These are phyloP conservation scores for Agrilus mali DNA, from an alignment of 2,888 invertebrate genomes.

Conservation along the genomic window DNA sequence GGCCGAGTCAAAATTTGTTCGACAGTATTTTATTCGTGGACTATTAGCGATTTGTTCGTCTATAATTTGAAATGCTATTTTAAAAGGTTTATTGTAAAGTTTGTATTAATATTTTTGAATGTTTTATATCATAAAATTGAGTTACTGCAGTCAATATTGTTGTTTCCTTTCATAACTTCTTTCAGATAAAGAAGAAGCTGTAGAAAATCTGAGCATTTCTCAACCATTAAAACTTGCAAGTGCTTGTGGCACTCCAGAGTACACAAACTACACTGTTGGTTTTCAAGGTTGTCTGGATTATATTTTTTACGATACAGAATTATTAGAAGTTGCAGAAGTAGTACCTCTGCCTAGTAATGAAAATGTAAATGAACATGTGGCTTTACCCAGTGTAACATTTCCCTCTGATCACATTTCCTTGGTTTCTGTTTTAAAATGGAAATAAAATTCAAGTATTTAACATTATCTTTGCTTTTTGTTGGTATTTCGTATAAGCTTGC, in stretches of 20 bases:
- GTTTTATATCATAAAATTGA: too few relatives aligned
- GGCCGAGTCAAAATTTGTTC: too few relatives aligned
- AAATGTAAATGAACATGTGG: conserved; percentile 59
- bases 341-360: conserved; percentile 70
- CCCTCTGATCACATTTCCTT: conserved; percentile 91
- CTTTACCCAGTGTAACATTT: conserved; percentile 76
- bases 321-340: conserved; percentile 50
- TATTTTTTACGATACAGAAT: conserved; percentile 64
- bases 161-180: conserved; percentile 3
- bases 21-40: too few relatives aligned
- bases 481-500: too few relatives aligned
- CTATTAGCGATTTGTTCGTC: too few relatives aligned
- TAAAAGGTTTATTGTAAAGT: too few relatives aligned
- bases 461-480: too few relatives aligned
- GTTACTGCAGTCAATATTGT: too few relatives aligned
- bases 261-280: conserved; percentile 70
- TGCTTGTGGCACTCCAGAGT: conserved; percentile 73
- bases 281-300: conserved; percentile 87
- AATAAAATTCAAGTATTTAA: conserved; percentile 2
- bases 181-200: conserved; percentile 52
- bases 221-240: conserved; percentile 58
- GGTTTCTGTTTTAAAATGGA: conserved; percentile 59
- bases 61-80: too few relatives aligned
- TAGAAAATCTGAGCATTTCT: conserved; percentile 46
- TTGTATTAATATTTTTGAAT: too few relatives aligned